Percentiles rank a stretch among this genome's conserved stretches.
Evolutionary conservation across 2,113 vertebrate species (phyloP).

Genomic region (Prunella himalayana): DNA sequence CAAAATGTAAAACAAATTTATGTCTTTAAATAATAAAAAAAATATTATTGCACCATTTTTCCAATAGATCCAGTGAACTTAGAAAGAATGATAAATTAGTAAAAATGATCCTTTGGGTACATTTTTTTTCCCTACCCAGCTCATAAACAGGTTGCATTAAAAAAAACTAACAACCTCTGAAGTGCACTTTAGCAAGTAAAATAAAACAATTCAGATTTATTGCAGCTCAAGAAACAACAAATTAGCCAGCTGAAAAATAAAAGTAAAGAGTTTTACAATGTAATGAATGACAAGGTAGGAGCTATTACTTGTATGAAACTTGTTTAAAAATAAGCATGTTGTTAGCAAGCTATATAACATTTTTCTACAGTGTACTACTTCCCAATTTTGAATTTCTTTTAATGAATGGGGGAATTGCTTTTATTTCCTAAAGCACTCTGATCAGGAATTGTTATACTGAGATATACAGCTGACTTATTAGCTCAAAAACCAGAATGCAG

Average conservation of each 20-base stretch:
- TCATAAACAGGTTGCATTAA: not conserved
- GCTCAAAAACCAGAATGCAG: not conserved
- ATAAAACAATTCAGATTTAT: not conserved
- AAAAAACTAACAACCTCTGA: not conserved
- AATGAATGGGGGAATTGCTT: not conserved
- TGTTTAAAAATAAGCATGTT: conserved; percentile 9
- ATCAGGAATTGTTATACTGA: not conserved
- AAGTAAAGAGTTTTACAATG: not conserved
- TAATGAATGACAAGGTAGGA: not conserved
- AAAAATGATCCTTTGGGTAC: not conserved
- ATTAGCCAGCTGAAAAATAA: not conserved
- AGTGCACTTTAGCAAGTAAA: not conserved
- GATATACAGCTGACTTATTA: not conserved
- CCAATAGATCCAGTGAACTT: not conserved
- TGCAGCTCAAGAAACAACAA: not conserved
- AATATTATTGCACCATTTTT: not conserved
- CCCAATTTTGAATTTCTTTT: not conserved
- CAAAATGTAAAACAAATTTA: not conserved
- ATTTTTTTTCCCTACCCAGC: not conserved
- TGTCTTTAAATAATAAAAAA: not conserved
- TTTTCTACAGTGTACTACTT: not conserved
- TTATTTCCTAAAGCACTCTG: not conserved
- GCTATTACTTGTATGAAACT: not conserved
- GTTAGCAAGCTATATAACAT: not conserved
- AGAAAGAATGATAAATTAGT: not conserved